Evolutionary conservation across 1,140 invertebrate genomes (phyloP).

Genomic region (Megathymus violae): DNA sequence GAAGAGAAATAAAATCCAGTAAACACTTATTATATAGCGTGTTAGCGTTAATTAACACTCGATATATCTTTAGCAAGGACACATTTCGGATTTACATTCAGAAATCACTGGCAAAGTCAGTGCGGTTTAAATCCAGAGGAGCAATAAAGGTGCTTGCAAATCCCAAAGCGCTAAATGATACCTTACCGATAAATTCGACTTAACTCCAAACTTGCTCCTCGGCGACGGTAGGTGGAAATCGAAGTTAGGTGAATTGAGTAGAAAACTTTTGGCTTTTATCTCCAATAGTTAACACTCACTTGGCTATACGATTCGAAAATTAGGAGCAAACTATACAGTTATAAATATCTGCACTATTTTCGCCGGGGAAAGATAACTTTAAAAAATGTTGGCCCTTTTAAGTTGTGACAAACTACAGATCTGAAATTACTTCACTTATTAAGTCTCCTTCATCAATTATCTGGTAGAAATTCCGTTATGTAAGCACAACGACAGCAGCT

Average conservation of each 20-base stretch:
- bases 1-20: neutral
- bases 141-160: neutral
- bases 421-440: too few species aligned
- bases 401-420: too few species aligned
- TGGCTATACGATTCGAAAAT: too few species aligned
- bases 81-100: neutral
- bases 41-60: neutral
- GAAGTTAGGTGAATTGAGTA: neutral
- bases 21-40: neutral
- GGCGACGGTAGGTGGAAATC: neutral
- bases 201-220: neutral
- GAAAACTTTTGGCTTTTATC: constrained; percentile 2
- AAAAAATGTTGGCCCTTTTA: too few species aligned
- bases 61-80: neutral
- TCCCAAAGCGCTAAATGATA: constrained; percentile 4
- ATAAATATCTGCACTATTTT: too few species aligned
- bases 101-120: neutral
- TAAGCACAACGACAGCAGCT: too few species aligned
- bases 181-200: constrained; percentile 5
- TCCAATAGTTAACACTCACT: neutral
- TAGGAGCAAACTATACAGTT: too few species aligned
- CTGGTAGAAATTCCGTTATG: too few species aligned
- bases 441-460: too few species aligned
- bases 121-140: neutral
- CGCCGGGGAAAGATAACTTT: too few species aligned